Conservation (phyloP, 2,797 vertebrate species). For the Gymnodraco acuticeps region DNA sequence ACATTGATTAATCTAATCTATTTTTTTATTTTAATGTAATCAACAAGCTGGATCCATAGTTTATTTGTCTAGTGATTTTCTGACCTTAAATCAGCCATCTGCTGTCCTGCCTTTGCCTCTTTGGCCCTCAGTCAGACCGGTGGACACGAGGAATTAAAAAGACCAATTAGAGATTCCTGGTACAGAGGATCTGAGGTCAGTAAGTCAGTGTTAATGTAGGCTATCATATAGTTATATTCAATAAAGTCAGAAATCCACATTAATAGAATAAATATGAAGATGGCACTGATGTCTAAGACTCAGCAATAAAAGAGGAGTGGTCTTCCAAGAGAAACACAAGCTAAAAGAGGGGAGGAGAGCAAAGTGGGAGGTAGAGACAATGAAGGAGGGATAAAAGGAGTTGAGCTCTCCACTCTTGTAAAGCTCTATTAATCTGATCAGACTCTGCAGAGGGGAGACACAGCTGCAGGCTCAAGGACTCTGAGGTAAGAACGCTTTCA, state of each 20-base stretch:
- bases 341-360: conserved; percentile 37
- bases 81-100: conserved; percentile 78
- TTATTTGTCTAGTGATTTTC: conserved; percentile 38
- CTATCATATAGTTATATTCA: background rate
- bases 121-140: conserved; percentile 44
- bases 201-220: background rate
- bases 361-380: conserved; percentile 47
- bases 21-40: conserved; percentile 37
- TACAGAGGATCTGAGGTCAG: conserved; percentile 7
- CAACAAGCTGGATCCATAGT: conserved; percentile 29
- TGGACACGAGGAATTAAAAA: conserved; percentile 65
- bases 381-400: conserved; percentile 58
- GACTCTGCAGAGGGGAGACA: conserved; percentile 39
- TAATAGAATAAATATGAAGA: conserved; percentile 2
- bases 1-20: too few relatives aligned
- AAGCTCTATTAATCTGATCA: conserved; percentile 79
- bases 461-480: conserved; percentile 6
- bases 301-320: conserved; percentile 56
- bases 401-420: conserved; percentile 61
- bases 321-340: conserved; percentile 37
- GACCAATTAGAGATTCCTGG: conserved; percentile 59
- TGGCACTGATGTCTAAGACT: conserved; percentile 6
- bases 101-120: conserved; percentile 37
- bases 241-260: background rate
- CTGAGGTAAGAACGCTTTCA: conserved; percentile 54